phyloP scores from a whole-genome alignment of 2,888 invertebrate species.

The Teinopalpus imperialis region DNA sequence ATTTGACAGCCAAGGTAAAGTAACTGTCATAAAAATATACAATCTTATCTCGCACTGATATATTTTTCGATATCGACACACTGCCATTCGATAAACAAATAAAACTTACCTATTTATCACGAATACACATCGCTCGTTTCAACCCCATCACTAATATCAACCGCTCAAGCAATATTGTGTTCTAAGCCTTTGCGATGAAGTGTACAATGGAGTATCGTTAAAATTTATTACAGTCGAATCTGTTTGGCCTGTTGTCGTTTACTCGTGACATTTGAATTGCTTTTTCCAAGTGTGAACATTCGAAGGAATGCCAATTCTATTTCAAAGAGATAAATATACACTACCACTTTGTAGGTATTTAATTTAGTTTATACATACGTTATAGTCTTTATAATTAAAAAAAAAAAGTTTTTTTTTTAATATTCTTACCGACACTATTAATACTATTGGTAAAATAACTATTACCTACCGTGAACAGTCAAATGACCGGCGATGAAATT shows the following conservation, averaged over 20 bases:
- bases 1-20: too few species aligned
- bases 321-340: background rate
- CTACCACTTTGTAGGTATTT: too few species aligned
- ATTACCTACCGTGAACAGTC: too few species aligned
- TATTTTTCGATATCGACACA: slow-evolving; percentile 34
- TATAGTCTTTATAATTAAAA: too few species aligned
- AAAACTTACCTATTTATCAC: slow-evolving; percentile 20
- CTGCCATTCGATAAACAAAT: slow-evolving; percentile 32
- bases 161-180: background rate
- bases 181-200: background rate
- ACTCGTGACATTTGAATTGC: slow-evolving; percentile 22
- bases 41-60: slow-evolving; percentile 31
- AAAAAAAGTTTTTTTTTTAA: too few species aligned
- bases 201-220: background rate
- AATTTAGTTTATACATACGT: too few species aligned
- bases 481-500: too few species aligned
- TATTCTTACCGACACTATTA: too few species aligned
- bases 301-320: slow-evolving; percentile 2
- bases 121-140: background rate
- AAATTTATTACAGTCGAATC: slow-evolving; percentile 1
- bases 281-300: slow-evolving; percentile 8
- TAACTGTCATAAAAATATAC: background rate
- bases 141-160: background rate
- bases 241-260: slow-evolving; percentile 8
- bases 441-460: too few species aligned